phyloP scores from a whole-genome alignment of 2,888 invertebrate genomes.

The Coelogynopora nodosa region DNA sequence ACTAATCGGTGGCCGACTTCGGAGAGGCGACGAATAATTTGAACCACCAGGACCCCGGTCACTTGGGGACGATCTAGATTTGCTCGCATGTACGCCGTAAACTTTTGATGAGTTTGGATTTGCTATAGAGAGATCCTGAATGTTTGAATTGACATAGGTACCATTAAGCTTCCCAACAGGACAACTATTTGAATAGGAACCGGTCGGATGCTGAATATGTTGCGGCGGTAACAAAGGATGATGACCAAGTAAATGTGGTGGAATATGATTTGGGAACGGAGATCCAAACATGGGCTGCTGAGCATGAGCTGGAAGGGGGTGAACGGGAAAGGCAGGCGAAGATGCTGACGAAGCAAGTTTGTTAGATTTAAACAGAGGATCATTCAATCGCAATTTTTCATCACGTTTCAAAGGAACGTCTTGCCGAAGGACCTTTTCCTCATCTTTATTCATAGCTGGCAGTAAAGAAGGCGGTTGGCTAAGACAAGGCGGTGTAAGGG shows the following conservation, averaged over 20 bases:
- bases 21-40: background rate
- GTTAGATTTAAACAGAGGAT: background rate
- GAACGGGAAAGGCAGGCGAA: background rate
- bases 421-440: background rate
- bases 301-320: background rate
- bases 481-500: slow-evolving; percentile 1
- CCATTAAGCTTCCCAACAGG: background rate
- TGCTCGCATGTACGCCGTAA: background rate
- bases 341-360: background rate
- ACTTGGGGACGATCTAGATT: background rate
- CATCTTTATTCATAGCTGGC: background rate
- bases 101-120: background rate
- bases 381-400: too few species aligned
- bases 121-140: background rate
- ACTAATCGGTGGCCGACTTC: background rate
- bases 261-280: background rate
- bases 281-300: background rate
- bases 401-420: too few species aligned
- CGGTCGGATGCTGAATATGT: background rate
- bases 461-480: slow-evolving; percentile 1
- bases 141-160: background rate
- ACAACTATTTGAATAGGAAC: background rate
- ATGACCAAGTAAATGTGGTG: background rate
- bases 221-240: background rate
- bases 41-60: background rate